These are phyloP conservation scores for Narcine bancroftii DNA, from an alignment of 2,113 vertebrate genomes.

Conservation along the genomic window DNA sequence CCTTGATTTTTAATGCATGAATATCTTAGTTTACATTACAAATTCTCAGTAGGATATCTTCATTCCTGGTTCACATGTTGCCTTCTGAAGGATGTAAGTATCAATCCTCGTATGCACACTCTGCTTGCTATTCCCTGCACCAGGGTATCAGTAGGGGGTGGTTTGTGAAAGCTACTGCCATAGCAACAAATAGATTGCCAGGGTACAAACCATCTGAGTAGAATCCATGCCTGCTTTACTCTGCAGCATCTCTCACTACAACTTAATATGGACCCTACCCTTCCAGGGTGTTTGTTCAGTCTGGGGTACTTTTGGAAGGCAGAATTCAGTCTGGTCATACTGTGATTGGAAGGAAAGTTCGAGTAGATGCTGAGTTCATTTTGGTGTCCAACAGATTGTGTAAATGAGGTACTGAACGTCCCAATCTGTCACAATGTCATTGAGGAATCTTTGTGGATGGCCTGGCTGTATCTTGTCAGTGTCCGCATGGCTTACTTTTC, in stretches of 20 bases:
- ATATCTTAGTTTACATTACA: neutral
- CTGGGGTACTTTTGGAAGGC: neutral
- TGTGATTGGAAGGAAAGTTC: neutral
- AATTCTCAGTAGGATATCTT: neutral
- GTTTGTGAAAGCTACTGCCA: neutral
- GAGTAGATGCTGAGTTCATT: conserved; percentile 14
- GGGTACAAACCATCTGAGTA: neutral
- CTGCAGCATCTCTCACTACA: neutral
- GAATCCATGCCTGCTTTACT: neutral
- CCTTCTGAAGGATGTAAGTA: neutral
- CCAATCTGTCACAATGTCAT: neutral
- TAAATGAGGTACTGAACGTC: conserved; percentile 31
- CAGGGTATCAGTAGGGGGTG: neutral
- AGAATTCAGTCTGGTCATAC: neutral
- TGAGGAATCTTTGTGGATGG: conserved; percentile 7
- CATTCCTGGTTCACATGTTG: neutral
- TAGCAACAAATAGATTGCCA: conserved; percentile 4
- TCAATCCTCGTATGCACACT: neutral
- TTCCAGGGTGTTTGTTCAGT: neutral
- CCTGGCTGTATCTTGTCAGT: neutral
- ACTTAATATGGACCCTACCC: neutral
- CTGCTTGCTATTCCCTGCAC: neutral
- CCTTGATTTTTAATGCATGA: neutral
- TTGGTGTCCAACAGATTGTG: conserved; percentile 12
- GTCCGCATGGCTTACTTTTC: neutral